These are phyloP conservation scores for Anolis carolinensis DNA, from an alignment of 2,113 vertebrate genomes.

Conservation along the genomic window DNA sequence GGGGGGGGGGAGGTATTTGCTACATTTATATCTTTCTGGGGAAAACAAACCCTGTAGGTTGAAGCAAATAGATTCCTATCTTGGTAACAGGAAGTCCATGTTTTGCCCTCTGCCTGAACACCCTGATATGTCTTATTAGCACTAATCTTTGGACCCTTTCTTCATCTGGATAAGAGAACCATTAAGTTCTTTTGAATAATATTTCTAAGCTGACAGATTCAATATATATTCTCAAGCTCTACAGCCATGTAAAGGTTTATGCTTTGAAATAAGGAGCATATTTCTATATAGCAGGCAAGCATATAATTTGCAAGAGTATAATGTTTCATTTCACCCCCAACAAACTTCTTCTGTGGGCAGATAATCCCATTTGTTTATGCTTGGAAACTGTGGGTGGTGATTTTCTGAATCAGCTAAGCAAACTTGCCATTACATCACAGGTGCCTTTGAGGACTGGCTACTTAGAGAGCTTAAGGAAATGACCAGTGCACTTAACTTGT, in stretches of 20 bases:
- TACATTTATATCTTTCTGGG: background rate
- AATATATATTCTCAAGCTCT: background rate
- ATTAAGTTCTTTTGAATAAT: background rate
- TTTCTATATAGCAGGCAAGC: background rate
- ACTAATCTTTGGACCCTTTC: background rate
- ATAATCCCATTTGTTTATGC: constrained; percentile 13
- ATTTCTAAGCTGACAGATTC: background rate
- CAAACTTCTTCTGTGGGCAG: background rate
- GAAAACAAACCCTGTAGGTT: background rate
- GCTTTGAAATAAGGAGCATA: background rate
- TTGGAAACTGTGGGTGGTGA: constrained; percentile 8
- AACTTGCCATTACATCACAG: background rate
- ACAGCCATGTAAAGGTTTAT: background rate
- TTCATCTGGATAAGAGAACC: background rate
- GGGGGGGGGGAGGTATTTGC: background rate
- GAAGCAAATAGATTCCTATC: background rate
- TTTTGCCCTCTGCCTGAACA: background rate
- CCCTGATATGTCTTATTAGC: background rate
- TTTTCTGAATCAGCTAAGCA: background rate
- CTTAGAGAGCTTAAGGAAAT: background rate
- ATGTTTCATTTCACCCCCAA: background rate
- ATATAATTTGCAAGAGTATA: background rate
- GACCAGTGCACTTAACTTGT: background rate
- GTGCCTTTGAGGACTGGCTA: background rate
- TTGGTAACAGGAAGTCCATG: background rate